Conservation (phyloP, 2,113 vertebrate species). For the Kryptolebias marmoratus region DNA sequence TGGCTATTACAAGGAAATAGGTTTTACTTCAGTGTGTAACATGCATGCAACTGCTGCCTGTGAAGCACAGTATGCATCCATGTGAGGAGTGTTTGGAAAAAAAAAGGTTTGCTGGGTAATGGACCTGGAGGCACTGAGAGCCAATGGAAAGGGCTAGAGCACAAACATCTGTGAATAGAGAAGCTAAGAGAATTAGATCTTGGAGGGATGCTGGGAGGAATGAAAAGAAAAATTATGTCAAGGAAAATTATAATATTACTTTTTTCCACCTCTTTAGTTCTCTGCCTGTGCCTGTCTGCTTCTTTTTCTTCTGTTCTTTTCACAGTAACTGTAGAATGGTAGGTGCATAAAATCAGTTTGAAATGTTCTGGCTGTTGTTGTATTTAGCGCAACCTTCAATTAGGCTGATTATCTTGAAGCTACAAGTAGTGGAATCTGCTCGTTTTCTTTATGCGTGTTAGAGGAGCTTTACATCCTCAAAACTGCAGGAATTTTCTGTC, state of each 20-base stretch:
- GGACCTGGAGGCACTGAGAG: constrained; percentile 27
- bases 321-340: background rate
- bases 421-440: background rate
- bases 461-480: background rate
- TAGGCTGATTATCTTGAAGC: constrained; percentile 1
- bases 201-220: constrained; percentile 24
- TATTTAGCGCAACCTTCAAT: constrained; percentile 1
- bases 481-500: background rate
- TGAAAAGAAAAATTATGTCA: constrained; percentile 22
- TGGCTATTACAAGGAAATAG: constrained; percentile 44
- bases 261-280: background rate
- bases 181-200: constrained; percentile 24
- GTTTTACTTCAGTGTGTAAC: constrained; percentile 38
- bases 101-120: constrained; percentile 37
- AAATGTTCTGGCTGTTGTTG: background rate
- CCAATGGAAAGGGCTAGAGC: background rate
- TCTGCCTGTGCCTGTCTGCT: background rate
- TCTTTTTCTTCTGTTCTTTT: background rate
- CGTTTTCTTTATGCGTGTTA: background rate
- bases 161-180: constrained; percentile 16
- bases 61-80: constrained; percentile 33
- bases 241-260: background rate
- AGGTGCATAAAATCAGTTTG: constrained; percentile 11
- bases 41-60: constrained; percentile 41
- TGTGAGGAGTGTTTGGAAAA: constrained; percentile 33